Evolutionary conservation across 1,140 invertebrate genomes (phyloP).

Genomic region (Sweltsa coloradensis): DNA sequence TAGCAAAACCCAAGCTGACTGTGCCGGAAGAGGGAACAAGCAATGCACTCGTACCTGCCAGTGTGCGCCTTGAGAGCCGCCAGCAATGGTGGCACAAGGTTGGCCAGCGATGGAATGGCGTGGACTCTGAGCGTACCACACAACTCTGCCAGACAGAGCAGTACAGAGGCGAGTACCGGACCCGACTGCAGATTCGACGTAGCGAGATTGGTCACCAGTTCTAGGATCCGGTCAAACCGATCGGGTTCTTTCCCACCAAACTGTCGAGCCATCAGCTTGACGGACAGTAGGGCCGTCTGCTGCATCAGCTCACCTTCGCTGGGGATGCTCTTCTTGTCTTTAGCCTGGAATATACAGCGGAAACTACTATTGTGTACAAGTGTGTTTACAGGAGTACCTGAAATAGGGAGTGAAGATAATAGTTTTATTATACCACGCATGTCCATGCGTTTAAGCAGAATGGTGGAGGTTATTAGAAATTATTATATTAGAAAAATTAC

Average conservation of each 20-base stretch:
- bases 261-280: constrained; percentile 65
- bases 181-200: constrained; percentile 22
- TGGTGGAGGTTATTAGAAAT: no score
- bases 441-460: no score
- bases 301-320: constrained; percentile 50
- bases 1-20: no score
- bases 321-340: constrained; percentile 30
- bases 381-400: no score
- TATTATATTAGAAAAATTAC: no score
- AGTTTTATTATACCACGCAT: no score
- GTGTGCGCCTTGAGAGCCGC: constrained; percentile 6
- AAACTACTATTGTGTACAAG: no score
- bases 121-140: constrained; percentile 58
- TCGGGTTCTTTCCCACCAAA: constrained; percentile 47
- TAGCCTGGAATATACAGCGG: no score
- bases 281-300: constrained; percentile 65
- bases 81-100: constrained; percentile 68
- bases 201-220: constrained; percentile 8
- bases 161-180: constrained; percentile 50
- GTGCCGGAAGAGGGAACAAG: neutral
- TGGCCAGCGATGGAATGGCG: constrained; percentile 53
- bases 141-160: constrained; percentile 71
- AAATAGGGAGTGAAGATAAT: no score
- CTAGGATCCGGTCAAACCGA: constrained; percentile 37
- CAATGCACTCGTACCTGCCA: neutral